These are phyloP conservation scores for Ceratotherium simum DNA, from an alignment of 2,113 vertebrate species.

Conservation along the genomic window DNA sequence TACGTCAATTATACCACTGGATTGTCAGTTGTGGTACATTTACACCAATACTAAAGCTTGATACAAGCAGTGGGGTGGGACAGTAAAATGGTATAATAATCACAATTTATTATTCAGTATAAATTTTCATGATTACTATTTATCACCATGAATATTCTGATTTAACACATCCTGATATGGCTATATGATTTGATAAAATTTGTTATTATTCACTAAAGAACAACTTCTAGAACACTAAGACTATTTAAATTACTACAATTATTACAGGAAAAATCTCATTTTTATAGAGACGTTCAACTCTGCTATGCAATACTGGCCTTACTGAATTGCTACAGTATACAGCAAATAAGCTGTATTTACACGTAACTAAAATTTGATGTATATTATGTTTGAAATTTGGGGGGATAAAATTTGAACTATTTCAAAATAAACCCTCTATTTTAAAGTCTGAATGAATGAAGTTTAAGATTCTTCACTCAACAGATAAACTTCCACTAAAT, in stretches of 20 bases:
- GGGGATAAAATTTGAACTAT: not conserved
- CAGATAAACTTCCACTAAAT: slow-evolving; percentile 50
- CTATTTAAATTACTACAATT: slow-evolving; percentile 23
- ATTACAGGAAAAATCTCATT: slow-evolving; percentile 1
- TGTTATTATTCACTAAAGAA: slow-evolving; percentile 40
- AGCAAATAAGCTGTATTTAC: not conserved
- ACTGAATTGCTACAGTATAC: not conserved
- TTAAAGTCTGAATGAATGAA: slow-evolving; percentile 51
- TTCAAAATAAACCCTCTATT: slow-evolving; percentile 47
- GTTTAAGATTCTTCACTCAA: slow-evolving; percentile 39
- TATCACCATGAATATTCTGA: slow-evolving; percentile 34
- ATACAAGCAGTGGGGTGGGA: not conserved
- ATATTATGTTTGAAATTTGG: slow-evolving; percentile 50
- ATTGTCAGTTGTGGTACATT: not conserved
- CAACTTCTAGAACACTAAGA: slow-evolving; percentile 40
- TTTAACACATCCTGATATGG: slow-evolving; percentile 12
- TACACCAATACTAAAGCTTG: not conserved
- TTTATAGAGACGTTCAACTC: not conserved
- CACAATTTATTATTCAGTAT: slow-evolving; percentile 20
- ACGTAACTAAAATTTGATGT: not conserved
- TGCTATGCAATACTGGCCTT: not conserved
- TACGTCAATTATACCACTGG: not conserved
- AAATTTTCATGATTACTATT: slow-evolving; percentile 38
- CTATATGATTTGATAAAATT: slow-evolving; percentile 29
- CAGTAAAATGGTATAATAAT: not conserved